These are phyloP conservation scores for Actinemys pallida DNA, from an alignment of 2,113 vertebrate genomes.

Conservation along the genomic window DNA sequence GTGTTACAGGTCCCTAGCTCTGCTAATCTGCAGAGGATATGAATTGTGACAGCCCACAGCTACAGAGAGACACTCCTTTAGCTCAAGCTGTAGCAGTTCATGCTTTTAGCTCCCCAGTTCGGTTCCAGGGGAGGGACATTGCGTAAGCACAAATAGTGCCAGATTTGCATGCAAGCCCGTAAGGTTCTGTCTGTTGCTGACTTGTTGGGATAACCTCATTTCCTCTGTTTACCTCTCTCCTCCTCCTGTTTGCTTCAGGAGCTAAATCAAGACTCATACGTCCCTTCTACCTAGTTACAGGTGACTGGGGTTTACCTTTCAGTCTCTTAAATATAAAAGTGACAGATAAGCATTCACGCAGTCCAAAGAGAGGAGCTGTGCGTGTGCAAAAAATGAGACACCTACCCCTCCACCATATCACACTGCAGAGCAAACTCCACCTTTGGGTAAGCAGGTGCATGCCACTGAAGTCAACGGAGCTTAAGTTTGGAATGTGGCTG, in stretches of 20 bases:
- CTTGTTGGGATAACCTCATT: neutral
- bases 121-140: neutral
- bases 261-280: neutral
- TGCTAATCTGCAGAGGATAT: neutral
- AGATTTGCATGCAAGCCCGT: neutral
- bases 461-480: neutral
- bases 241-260: neutral
- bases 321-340: neutral
- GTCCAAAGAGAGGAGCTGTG: neutral
- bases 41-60: neutral
- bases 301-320: neutral
- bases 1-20: neutral
- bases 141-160: neutral
- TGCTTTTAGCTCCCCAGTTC: neutral
- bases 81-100: neutral
- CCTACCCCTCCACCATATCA: neutral
- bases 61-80: neutral
- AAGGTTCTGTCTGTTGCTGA: neutral
- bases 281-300: neutral
- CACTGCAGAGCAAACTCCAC: neutral
- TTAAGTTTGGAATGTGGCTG: neutral
- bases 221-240: neutral
- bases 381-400: neutral
- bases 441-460: neutral
- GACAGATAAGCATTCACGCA: neutral